Evolutionary conservation across 2,113 vertebrate species (phyloP).

Genomic region (Clarias magur): DNA sequence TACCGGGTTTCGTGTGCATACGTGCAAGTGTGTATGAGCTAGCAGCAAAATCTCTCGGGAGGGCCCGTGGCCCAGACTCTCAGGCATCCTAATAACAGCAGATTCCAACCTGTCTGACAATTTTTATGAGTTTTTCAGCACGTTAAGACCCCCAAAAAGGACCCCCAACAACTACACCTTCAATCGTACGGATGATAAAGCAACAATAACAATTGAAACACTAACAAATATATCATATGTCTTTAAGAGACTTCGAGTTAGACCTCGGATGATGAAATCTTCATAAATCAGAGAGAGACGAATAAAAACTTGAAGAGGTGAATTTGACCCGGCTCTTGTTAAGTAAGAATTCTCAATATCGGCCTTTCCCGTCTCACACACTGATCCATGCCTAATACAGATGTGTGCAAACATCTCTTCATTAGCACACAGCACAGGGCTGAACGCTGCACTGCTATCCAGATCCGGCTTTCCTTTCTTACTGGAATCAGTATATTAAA

Average conservation of each 20-base stretch:
- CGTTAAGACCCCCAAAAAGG: too few species aligned
- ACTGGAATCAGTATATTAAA: neutral
- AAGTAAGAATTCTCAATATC: neutral
- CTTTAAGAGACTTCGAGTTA: neutral
- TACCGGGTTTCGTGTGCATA: too few species aligned
- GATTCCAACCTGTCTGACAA: too few species aligned
- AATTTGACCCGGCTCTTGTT: neutral
- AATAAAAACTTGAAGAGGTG: neutral
- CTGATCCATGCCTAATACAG: neutral
- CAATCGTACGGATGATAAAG: neutral
- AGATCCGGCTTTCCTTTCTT: neutral
- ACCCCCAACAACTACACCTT: neutral
- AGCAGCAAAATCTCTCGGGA: too few species aligned
- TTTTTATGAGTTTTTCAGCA: too few species aligned
- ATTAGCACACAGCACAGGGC: neutral
- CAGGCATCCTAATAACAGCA: too few species aligned
- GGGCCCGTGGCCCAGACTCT: too few species aligned
- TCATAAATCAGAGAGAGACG: neutral
- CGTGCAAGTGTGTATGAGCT: too few species aligned
- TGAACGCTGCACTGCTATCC: neutral
- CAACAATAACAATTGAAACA: neutral
- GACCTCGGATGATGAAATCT: neutral
- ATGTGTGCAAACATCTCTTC: constrained; percentile 1
- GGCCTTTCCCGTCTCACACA: neutral
- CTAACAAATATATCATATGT: neutral